Conservation (phyloP, 1,140 invertebrate species). For the Drosophila fuyamai region DNA sequence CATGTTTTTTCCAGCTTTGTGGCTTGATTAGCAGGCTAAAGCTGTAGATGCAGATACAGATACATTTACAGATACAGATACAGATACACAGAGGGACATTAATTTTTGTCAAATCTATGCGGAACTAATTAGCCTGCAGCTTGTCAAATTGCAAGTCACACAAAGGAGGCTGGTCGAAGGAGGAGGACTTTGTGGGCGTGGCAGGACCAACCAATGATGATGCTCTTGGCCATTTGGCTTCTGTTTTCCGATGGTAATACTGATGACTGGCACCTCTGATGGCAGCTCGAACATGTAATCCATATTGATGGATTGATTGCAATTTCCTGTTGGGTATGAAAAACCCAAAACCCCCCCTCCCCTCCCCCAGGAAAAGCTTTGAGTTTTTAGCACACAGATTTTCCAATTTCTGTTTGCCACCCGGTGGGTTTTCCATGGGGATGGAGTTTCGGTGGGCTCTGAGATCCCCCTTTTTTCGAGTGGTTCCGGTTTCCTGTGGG, state of each 20-base stretch:
- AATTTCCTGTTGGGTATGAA: slow-evolving; percentile 73
- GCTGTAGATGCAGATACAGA: slow-evolving; percentile 24
- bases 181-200: slow-evolving; percentile 1
- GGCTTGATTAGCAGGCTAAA: slow-evolving; percentile 46
- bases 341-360: background rate
- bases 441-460: background rate
- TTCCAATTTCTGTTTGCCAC: slow-evolving; percentile 32
- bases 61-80: slow-evolving; percentile 9
- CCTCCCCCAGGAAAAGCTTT: slow-evolving; percentile 33
- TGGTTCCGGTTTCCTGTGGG: slow-evolving; percentile 76
- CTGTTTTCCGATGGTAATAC: slow-evolving; percentile 10
- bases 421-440: background rate
- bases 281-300: slow-evolving; percentile 65
- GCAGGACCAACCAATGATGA: slow-evolving; percentile 4
- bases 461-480: slow-evolving; percentile 21
- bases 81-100: slow-evolving; percentile 43
- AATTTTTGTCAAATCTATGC: slow-evolving; percentile 80
- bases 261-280: slow-evolving; percentile 71
- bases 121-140: slow-evolving; percentile 80
- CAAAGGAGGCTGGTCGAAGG: slow-evolving; percentile 28
- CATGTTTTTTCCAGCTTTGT: background rate
- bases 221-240: slow-evolving; percentile 25
- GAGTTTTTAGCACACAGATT: slow-evolving; percentile 43
- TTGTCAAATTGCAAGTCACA: slow-evolving; percentile 80
- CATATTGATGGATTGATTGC: slow-evolving; percentile 85